These are phyloP conservation scores for Conger conger DNA, from an alignment of 2,113 vertebrate genomes.

Conservation along the genomic window DNA sequence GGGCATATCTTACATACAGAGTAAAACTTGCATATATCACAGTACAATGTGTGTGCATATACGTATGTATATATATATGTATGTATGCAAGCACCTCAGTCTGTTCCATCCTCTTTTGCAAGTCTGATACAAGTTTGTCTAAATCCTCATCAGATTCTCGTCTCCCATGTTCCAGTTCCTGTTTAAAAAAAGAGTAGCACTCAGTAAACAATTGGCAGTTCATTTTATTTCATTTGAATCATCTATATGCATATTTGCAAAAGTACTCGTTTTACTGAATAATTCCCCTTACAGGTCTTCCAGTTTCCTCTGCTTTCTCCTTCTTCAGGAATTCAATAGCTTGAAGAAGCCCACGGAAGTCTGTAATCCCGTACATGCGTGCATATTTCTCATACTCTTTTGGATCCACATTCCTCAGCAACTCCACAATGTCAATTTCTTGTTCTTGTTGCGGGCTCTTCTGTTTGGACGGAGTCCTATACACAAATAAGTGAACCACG, in stretches of 20 bases:
- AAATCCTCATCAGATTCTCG: conserved; percentile 82
- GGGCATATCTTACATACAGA: too few species aligned
- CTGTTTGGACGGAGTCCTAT: conserved; percentile 86
- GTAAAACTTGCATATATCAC: too few species aligned
- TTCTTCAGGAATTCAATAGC: conserved; percentile 93
- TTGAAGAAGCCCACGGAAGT: conserved; percentile 95
- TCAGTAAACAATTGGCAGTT: background rate
- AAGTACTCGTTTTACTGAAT: too few species aligned
- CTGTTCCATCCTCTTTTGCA: conserved; percentile 91
- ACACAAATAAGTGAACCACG: conserved; percentile 35
- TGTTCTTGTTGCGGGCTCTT: conserved; percentile 88
- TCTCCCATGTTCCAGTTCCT: conserved; percentile 83
- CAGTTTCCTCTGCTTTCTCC: conserved; percentile 84
- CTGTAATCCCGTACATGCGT: conserved; percentile 97
- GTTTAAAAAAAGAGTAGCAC: conserved; percentile 34
- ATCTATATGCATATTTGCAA: too few species aligned
- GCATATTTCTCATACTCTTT: conserved; percentile 99
- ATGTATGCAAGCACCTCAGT: conserved; percentile 77
- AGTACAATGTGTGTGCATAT: too few species aligned
- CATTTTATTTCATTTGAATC: too few species aligned
- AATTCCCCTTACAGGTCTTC: conserved; percentile 74
- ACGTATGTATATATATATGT: too few species aligned
- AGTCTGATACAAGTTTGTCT: conserved; percentile 87
- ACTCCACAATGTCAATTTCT: conserved; percentile 91
- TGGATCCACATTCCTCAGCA: conserved; percentile 96